Evolutionary conservation across 2,797 vertebrate genomes (phyloP).

Genomic region (Gadopsis bispinosus): DNA sequence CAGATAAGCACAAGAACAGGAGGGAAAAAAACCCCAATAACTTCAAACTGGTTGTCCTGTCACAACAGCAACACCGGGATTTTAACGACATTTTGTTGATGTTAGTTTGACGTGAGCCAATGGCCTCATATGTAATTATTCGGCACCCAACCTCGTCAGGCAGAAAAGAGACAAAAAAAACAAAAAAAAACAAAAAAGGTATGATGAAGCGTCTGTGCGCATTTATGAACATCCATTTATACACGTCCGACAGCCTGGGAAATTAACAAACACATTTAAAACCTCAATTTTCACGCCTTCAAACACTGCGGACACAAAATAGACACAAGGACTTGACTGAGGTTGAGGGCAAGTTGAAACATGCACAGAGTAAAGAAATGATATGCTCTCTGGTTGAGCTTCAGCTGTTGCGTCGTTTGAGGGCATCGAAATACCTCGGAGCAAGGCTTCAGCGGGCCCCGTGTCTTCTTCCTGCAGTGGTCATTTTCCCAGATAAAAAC

Average conservation of each 20-base stretch:
- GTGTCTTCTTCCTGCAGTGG: neutral
- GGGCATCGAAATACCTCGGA: constrained; percentile 8
- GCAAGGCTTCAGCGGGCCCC: neutral
- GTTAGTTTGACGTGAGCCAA: constrained; percentile 9
- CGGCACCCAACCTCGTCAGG: constrained; percentile 6
- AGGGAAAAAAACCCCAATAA: constrained; percentile 14
- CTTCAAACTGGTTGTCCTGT: neutral
- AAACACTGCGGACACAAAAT: constrained; percentile 17
- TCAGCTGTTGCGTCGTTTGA: constrained; percentile 24
- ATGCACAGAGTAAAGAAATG: constrained; percentile 8
- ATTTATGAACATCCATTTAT: constrained; percentile 11
- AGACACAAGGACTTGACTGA: neutral
- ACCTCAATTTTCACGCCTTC: neutral
- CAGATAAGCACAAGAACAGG: constrained; percentile 37
- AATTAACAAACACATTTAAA: constrained; percentile 18
- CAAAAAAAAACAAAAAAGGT: no score
- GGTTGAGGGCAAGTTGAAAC: constrained; percentile 17
- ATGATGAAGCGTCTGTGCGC: neutral
- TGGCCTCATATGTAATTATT: constrained; percentile 1
- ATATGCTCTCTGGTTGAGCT: constrained; percentile 14
- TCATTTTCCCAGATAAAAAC: constrained; percentile 29
- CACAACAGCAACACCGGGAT: neutral
- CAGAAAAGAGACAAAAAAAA: constrained; percentile 10
- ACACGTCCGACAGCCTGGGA: neutral
- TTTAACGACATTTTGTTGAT: neutral